phyloP scores from a whole-genome alignment of 37 sponge, comb jelly and placozoan genomes.

The Aplysina aerophoba region DNA sequence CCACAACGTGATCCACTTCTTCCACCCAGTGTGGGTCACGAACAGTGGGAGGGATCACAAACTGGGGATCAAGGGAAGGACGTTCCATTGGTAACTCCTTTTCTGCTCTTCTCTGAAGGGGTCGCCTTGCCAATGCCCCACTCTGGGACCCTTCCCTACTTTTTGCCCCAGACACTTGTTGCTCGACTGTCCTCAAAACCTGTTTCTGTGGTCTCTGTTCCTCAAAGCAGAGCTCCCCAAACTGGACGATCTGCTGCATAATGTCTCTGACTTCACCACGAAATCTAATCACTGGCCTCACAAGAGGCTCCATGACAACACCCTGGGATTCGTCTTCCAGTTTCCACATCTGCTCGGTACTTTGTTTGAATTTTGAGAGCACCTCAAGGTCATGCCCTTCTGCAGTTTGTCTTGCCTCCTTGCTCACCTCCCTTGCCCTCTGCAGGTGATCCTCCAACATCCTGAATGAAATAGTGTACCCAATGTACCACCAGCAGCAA shows the following conservation, averaged over 20 bases:
- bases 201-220: background rate
- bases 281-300: background rate
- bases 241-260: background rate
- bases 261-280: background rate
- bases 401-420: background rate
- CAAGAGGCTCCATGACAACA: background rate
- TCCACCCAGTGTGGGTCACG: too few relatives aligned
- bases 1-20: too few relatives aligned
- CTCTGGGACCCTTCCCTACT: too few relatives aligned
- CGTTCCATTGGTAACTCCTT: too few relatives aligned
- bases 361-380: background rate
- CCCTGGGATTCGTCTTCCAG: background rate
- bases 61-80: too few relatives aligned
- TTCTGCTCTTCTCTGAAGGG: too few relatives aligned
- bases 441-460: background rate
- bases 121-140: too few relatives aligned
- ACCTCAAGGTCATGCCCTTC: conserved; percentile 24
- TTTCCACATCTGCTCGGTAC: background rate
- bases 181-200: too few relatives aligned
- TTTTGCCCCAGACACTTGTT: too few relatives aligned
- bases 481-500: too few relatives aligned
- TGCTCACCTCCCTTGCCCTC: background rate
- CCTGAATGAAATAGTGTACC: background rate
- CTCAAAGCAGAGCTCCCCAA: background rate
- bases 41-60: too few relatives aligned